These are phyloP conservation scores for human (Homo sapiens) DNA, from an alignment of 2,113 vertebrate genomes.

Conservation along the genomic window DNA sequence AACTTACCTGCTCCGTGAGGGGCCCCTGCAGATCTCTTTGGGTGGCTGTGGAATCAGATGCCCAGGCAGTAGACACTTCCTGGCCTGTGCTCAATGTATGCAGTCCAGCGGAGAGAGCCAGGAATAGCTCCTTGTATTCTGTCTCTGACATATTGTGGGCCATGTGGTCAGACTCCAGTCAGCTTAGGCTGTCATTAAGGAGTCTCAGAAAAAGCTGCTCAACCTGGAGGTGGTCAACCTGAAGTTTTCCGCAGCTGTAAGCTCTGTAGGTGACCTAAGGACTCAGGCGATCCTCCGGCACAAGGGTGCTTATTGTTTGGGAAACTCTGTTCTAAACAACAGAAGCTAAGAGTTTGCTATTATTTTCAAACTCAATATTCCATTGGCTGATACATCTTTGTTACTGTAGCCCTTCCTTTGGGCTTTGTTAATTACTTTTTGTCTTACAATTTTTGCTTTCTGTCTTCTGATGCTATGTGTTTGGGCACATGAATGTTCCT, in stretches of 20 bases:
- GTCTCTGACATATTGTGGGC: not conserved
- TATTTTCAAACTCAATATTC: not conserved
- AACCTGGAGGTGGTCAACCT: not conserved
- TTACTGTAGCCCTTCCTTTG: not conserved
- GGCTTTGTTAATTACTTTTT: not conserved
- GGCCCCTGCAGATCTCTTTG: not conserved
- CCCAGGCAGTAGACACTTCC: no score
- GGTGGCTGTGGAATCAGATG: not conserved
- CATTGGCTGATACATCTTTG: not conserved
- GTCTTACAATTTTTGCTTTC: not conserved
- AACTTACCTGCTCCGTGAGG: not conserved
- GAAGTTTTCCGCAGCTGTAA: not conserved
- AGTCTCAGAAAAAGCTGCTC: not conserved
- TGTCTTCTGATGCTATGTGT: not conserved
- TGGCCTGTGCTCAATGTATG: accelerated
- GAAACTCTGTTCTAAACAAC: not conserved
- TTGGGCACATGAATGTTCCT: not conserved
- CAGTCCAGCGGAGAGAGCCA: accelerated
- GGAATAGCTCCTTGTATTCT: not conserved
- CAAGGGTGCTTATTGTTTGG: not conserved
- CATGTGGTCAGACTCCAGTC: not conserved
- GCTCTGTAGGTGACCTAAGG: not conserved
- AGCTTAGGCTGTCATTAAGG: not conserved
- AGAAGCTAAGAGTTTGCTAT: not conserved
- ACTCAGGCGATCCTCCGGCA: not conserved